phyloP scores from a whole-genome alignment of 1,140 invertebrate genomes.

The Cryptotermes secundus region DNA sequence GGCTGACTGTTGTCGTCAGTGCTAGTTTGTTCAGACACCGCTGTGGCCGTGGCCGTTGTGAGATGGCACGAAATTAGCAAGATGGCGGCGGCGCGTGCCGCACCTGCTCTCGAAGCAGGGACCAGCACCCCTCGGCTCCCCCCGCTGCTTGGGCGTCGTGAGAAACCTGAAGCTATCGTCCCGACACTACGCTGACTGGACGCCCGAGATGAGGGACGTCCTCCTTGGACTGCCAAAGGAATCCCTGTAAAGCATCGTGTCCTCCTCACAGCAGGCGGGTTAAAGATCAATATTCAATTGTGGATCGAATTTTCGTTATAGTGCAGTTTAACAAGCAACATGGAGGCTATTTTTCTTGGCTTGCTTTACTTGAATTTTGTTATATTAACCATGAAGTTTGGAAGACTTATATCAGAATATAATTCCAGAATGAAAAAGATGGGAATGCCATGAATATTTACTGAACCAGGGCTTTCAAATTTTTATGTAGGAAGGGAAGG shows the following conservation, averaged over 20 bases:
- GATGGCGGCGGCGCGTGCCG: slow-evolving; percentile 83
- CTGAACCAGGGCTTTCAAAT: no score
- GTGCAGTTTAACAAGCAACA: not conserved
- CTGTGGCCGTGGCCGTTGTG: slow-evolving; percentile 51
- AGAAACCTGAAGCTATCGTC: slow-evolving; percentile 60
- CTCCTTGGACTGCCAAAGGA: slow-evolving; percentile 56
- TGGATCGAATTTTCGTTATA: not conserved
- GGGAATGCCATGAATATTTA: no score
- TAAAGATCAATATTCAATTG: not conserved
- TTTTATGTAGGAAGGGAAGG: no score
- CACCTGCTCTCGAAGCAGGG: slow-evolving; percentile 79
- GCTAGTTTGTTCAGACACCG: slow-evolving; percentile 50
- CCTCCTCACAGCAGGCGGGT: not conserved
- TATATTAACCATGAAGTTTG: no score
- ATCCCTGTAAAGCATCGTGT: slow-evolving; percentile 53
- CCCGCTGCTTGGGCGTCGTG: slow-evolving; percentile 58
- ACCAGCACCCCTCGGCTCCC: slow-evolving; percentile 61
- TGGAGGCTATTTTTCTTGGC: not conserved
- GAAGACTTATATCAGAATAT: no score
- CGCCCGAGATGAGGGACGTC: slow-evolving; percentile 63
- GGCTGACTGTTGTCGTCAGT: slow-evolving; percentile 53
- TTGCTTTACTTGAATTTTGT: no score
- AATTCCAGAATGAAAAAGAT: no score
- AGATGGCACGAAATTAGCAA: slow-evolving; percentile 86
- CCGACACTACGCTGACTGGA: slow-evolving; percentile 54